Base-by-base conservation (phyloP, 2,888 invertebrate species). In the Thumatha senex region DNA sequence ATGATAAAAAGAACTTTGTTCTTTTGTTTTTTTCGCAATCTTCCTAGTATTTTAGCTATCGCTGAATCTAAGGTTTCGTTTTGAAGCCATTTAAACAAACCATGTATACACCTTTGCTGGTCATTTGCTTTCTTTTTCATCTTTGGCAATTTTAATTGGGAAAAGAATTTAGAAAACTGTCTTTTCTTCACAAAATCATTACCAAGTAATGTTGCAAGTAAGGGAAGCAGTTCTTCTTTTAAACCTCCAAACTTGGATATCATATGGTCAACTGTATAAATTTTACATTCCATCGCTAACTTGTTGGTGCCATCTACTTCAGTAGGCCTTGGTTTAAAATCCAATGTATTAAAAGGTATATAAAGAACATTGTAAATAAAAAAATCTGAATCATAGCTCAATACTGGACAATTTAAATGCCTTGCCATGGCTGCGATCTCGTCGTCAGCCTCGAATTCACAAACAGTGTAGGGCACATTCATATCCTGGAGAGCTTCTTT, bases 311-410 rank as follows among this genome's bases (percentile, higher is more conserved):
- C 80, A 57, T 84, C 64, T 14, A 78, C 67, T 15, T 77, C 75
- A 33, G 82, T 57, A 1, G 63, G 63, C 39, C 69, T 79, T 7
- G 87, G 80, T 74, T 92, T 92, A 7, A 92, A 80, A 4, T 94
- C 92, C 10, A 96, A 74, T 18, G 94, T 94, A 30, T 93, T 91
- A 60, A 96, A 94, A 0, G 97, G 96, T 60, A 99, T 95, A 66
- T 97, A 98, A 1, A 92, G 84, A 0, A 97, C 94, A 84, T 96
- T 96, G 82, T 96, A 97, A 59, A 99, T 95, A 73, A 95, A 98
- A 85, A 98, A 99, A 86, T 99, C 99, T 0, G 98, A 98, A 84
- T 99, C 99, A 66, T 96, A 96, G 72, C 98, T 98, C 3, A 99
- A 80, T 1, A 99, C 95, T 0, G 98, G 98, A 69, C 97, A 98